Base-by-base conservation (phyloP, 2,797 vertebrate species). In the Gadopsis marmoratus region DNA sequence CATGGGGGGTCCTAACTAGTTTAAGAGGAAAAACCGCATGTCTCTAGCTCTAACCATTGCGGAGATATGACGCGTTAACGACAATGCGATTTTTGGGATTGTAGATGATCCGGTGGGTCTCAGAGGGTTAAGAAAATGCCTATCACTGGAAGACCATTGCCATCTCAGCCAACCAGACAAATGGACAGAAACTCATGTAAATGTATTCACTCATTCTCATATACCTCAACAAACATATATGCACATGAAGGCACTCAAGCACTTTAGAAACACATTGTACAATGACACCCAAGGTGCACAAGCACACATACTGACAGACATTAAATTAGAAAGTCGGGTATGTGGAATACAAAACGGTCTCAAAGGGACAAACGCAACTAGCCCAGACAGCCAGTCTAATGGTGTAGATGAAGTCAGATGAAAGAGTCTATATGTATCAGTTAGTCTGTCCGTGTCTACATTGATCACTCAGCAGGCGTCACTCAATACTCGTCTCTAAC, bases 401-500 rank as follows among this genome's bases (percentile, higher is more conserved):
- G 67, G 76, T 71, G 75, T 59, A 80, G 85, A 91, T 90, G 81
- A 89, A 90, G 86, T 87, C 62, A 69, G 79, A 89, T 91, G 78
- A 85, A 88, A 65, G 77, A 83, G 65, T 88, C 86, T 86, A 85
- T 86, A 88, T 83, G 78, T 69, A 78, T 91, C 90, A 80, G 82
- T 83, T 71, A 83, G 86, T 89, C 76, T 77, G 86, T 80, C 84
- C 21, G 39, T 83, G 88, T 88, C 48, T 54, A 81, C 83, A 91
- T 90, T 81, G 89, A 94, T 92, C 84, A 79, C 63, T 65, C 74
- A 63, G 69, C 70, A 43, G 55, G 64, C 53, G 16, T 26, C 26
- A 80, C 83, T 92, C 88, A 59, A 74, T 89, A 85, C 63, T 47
- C 35, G 3, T 56, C 65, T 84, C 63, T 56, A 17, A 75, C 76